A percentile compares a stretch with the other conserved stretches of the same genome.
Evolutionary conservation across 2,888 invertebrate species (phyloP).

Genomic region (Tetrapedia diversipes): DNA sequence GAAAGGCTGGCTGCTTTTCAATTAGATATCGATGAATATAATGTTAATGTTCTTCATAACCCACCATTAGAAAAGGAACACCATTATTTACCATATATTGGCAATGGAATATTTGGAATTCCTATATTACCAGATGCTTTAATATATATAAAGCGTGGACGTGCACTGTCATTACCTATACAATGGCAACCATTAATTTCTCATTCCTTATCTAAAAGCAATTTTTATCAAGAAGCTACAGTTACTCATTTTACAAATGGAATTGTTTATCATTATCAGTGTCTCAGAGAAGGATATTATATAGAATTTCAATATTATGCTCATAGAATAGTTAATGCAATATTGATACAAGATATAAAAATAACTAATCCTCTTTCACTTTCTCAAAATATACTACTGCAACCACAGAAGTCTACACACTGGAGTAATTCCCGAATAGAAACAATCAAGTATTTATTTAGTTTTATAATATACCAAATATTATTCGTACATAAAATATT

Average conservation of each 20-base stretch:
- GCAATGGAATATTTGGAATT: conserved; percentile 89
- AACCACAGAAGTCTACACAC: conserved; percentile 84
- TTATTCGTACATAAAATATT: no score
- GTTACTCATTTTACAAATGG: conserved; percentile 88
- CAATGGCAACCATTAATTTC: conserved; percentile 88
- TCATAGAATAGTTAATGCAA: conserved; percentile 90
- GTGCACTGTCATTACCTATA: conserved; percentile 87
- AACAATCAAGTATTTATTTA: conserved; percentile 81
- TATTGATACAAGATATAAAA: conserved; percentile 92
- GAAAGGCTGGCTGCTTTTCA: conserved; percentile 87
- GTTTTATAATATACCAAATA: no score
- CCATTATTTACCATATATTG: conserved; percentile 89
- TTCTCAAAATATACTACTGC: conserved; percentile 85
- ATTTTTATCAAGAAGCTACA: conserved; percentile 86
- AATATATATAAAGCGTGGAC: conserved; percentile 87
- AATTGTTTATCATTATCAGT: conserved; percentile 87
- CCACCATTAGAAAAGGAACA: conserved; percentile 84
- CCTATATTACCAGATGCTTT: conserved; percentile 86
- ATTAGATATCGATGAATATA: conserved; percentile 86
- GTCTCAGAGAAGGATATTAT: conserved; percentile 86
- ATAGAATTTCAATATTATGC: conserved; percentile 90
- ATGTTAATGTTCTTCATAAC: conserved; percentile 87
- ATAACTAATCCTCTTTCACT: conserved; percentile 89
- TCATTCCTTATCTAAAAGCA: conserved; percentile 84
- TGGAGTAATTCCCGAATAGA: conserved; percentile 86